A percentile compares a stretch with the other conserved stretches of the same genome.
Conservation (phyloP, 2,888 invertebrate species). For the Plebejus melissa region DNA sequence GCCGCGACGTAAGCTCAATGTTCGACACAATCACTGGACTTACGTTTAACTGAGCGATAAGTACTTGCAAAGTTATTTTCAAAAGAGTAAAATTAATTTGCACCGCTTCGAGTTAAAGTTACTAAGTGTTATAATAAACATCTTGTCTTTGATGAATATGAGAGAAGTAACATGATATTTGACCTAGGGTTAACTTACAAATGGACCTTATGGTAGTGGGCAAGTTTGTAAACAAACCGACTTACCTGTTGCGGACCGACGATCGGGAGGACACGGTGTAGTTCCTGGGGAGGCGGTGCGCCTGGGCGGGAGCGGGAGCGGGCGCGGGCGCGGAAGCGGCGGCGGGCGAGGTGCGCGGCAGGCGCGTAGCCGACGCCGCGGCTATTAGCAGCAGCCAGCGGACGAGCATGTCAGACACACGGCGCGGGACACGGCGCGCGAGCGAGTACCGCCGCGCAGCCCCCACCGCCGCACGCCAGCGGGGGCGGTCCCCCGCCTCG, state of each 20-base stretch:
- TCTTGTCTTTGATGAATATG: not conserved
- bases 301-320: slow-evolving; percentile 76
- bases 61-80: not conserved
- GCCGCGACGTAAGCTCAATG: not conserved
- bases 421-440: slow-evolving; percentile 5
- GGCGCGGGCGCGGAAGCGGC: slow-evolving; percentile 79
- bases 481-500: not conserved
- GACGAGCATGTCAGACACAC: slow-evolving; percentile 27
- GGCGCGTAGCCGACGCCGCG: slow-evolving; percentile 64
- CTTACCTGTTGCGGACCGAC: slow-evolving; percentile 73
- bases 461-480: not conserved
- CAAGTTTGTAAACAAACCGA: slow-evolving; percentile 33
- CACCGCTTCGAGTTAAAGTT: too few relatives aligned
- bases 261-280: slow-evolving; percentile 67
- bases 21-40: not conserved
- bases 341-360: slow-evolving; percentile 65
- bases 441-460: slow-evolving; percentile 16
- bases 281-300: slow-evolving; percentile 66
- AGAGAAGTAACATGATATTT: not conserved
- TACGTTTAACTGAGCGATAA: not conserved
- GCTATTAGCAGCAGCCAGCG: slow-evolving; percentile 41
- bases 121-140: too few relatives aligned
- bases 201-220: not conserved
- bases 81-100: not conserved
- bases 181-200: not conserved